Percentiles rank a stretch among this genome's conserved stretches.
phyloP scores from a whole-genome alignment of 2,797 vertebrate species.

The Propithecus deckenii region DNA sequence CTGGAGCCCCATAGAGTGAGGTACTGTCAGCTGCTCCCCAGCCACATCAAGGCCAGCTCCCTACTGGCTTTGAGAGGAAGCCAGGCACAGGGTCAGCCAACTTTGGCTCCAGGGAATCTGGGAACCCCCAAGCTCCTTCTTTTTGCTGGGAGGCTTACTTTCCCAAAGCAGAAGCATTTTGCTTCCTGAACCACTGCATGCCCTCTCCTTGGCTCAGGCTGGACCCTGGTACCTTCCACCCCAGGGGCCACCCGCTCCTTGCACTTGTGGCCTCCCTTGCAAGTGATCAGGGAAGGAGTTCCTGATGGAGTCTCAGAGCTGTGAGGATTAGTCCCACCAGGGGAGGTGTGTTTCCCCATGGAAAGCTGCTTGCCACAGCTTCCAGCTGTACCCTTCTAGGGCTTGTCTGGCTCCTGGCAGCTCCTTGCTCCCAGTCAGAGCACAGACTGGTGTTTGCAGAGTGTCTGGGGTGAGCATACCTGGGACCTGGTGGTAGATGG shows the following conservation, averaged over 20 bases:
- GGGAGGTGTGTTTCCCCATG: neutral
- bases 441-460: neutral
- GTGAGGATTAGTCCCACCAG: neutral
- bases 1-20: neutral
- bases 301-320: neutral
- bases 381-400: neutral
- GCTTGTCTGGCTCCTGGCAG: neutral
- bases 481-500: neutral
- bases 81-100: neutral
- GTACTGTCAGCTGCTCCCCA: neutral
- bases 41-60: neutral
- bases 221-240: neutral
- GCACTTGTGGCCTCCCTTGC: neutral
- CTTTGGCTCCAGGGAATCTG: neutral
- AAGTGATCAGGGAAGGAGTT: neutral
- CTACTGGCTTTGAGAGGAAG: neutral
- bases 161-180: neutral
- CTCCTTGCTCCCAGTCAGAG: neutral
- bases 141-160: neutral
- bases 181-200: neutral
- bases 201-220: neutral
- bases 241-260: neutral
- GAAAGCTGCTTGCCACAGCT: neutral
- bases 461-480: neutral
- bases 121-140: neutral